Base-by-base conservation (phyloP, 2,113 vertebrate genomes). In the Planiliza haematocheilus region DNA sequence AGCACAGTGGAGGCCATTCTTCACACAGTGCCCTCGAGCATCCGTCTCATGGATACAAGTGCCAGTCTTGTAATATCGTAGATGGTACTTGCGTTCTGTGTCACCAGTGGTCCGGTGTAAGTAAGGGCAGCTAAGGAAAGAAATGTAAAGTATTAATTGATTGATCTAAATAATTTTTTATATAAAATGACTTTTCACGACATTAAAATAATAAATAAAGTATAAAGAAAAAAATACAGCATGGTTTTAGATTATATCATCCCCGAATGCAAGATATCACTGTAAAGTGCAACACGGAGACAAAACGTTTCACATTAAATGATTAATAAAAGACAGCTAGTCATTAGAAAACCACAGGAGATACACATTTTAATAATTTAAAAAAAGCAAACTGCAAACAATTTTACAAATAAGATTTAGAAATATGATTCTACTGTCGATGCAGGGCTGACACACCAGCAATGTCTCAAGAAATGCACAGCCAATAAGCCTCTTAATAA, bases 61-160 rank as follows among this genome's bases (percentile, higher is more conserved):
- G 85, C 96, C 96, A 1, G 97, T 97, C 93, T 98, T 97, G 90
- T 98, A 98, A 85, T 98, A 97, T 81, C 96, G 95, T 80, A 98
- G 94, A 88, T 97, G 97, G 90, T 97, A 98, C 83, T 97, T 98
- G 88, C 96, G 95, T 89, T 98, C 97, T 1, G 96, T 97, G 92
- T 98, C 97, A 52, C 97, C 97, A 4, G 96, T 96, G 43, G 96
- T 97, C 74, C 96, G 95, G 89, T 98, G 97, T 86, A 97, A 93
- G 85, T 96, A 97, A 2, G 96, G 95, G 70, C 97, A 98, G 89
- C 97, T 98, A 67, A 85, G 61, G 65, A 72, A 58, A 67, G 7
- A 67, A 24, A 21, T 42, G 50, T 1, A 60, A 37, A 49, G 7
- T 37, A 48, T 10, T 42, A 1, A 66, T 49, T 10, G 58, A 48